A percentile compares a stretch with the other conserved stretches of the same genome.
phyloP scores from a whole-genome alignment of 2,113 vertebrate species.

The Condylura cristata region DNA sequence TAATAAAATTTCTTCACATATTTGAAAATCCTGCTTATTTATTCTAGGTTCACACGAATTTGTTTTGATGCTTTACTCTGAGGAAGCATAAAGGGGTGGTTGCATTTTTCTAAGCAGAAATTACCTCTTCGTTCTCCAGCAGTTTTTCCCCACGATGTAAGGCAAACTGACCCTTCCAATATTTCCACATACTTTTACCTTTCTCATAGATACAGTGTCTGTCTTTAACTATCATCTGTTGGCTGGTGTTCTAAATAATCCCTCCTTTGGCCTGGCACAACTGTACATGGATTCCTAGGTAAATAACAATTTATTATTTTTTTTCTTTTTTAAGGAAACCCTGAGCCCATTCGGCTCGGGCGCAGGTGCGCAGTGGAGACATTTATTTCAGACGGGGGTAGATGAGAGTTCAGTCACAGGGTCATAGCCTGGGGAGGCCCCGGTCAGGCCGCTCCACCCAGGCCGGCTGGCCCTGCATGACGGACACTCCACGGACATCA shows the following conservation, averaged over 20 bases:
- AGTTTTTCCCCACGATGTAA: not conserved
- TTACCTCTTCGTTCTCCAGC: not conserved
- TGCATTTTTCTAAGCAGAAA: conserved; percentile 37
- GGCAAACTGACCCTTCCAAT: not conserved
- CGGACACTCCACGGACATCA: no score
- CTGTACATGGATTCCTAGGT: conserved; percentile 29
- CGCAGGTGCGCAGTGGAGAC: no score
- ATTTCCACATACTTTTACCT: not conserved
- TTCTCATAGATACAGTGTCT: conserved; percentile 10
- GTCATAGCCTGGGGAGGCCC: no score
- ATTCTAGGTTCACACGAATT: not conserved
- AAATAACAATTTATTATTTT: conserved; percentile 48
- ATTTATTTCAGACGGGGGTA: no score
- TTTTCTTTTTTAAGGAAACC: no score
- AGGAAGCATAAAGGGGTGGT: not conserved
- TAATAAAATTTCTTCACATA: not conserved
- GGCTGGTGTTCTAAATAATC: conserved; percentile 46
- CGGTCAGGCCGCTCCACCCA: no score
- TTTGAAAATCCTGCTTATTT: not conserved
- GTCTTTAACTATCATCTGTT: conserved; percentile 59
- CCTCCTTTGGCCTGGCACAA: not conserved
- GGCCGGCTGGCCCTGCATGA: no score
- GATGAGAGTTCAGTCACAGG: no score
- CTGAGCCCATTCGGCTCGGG: no score
- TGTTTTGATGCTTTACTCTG: not conserved